phyloP scores from a whole-genome alignment of 1,140 invertebrate species.

The Orius laevigatus region DNA sequence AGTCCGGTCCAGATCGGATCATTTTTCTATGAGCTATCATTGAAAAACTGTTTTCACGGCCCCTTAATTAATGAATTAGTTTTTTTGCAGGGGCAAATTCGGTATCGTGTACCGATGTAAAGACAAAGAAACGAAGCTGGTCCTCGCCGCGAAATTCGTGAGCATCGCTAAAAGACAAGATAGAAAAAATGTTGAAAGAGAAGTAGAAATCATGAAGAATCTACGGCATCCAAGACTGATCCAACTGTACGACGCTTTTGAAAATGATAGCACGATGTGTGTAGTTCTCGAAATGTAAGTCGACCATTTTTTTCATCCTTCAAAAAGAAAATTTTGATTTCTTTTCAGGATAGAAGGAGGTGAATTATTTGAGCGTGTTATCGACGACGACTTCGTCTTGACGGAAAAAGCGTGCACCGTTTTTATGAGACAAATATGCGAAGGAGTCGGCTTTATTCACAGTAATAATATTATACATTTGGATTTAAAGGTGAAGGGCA shows the following conservation, averaged over 20 bases:
- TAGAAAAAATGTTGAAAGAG: conserved; percentile 75
- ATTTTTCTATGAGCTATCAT: too few relatives aligned
- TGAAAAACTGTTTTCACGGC: too few relatives aligned
- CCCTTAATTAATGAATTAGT: too few relatives aligned
- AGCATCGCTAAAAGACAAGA: conserved; percentile 70
- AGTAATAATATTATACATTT: conserved; percentile 85
- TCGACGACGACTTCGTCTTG: conserved; percentile 92
- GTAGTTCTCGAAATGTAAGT: conserved; percentile 93
- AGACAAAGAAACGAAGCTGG: conserved; percentile 62
- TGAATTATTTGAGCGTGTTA: conserved; percentile 93
- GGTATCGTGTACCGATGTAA: conserved; percentile 87
- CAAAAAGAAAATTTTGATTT: neutral
- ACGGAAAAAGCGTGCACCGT: conserved; percentile 90
- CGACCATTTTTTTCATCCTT: conserved; percentile 6
- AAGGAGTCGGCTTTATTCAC: conserved; percentile 93
- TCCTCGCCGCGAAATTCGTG: conserved; percentile 87
- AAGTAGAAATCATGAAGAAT: conserved; percentile 90
- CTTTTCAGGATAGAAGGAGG: conserved; percentile 84
- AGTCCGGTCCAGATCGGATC: too few relatives aligned
- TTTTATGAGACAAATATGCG: conserved; percentile 93
- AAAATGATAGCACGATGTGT: conserved; percentile 80
- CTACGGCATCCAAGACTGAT: conserved; percentile 86
- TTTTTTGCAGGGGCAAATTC: conserved; percentile 80
- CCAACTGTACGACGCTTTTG: conserved; percentile 91
- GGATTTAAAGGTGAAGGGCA: conserved; percentile 72